Evolutionary conservation across 2,888 invertebrate genomes (phyloP).

Genomic region (Omphaloscelis lunosa): DNA sequence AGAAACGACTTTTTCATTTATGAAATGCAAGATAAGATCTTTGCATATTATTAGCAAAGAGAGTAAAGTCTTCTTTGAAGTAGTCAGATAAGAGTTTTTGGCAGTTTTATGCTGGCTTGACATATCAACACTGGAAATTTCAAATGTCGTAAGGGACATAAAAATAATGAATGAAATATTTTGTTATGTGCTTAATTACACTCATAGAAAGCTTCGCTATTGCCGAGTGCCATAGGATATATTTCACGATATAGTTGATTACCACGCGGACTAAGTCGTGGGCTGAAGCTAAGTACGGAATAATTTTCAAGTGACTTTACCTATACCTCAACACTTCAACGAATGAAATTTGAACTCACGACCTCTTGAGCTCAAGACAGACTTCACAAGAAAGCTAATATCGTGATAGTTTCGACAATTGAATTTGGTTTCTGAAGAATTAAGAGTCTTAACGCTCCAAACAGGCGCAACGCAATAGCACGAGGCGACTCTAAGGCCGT

Average conservation of each 20-base stretch:
- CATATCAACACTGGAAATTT: too few relatives aligned
- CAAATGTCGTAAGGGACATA: too few relatives aligned
- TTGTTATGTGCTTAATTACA: too few relatives aligned
- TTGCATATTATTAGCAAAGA: slow-evolving; percentile 7
- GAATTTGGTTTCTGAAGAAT: slow-evolving; percentile 10
- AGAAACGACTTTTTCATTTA: slow-evolving; percentile 24
- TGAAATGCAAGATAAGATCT: slow-evolving; percentile 2
- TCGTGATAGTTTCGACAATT: neutral
- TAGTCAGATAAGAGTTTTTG: neutral
- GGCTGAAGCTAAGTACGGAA: neutral
- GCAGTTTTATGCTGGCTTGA: neutral
- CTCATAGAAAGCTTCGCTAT: neutral
- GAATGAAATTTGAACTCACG: slow-evolving; percentile 9
- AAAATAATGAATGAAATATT: too few relatives aligned
- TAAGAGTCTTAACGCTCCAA: neutral
- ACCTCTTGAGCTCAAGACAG: neutral
- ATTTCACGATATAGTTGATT: neutral
- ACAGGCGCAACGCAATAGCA: too few relatives aligned
- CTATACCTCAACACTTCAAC: neutral
- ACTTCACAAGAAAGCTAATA: slow-evolving; percentile 3
- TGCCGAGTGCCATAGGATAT: neutral
- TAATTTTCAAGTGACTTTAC: neutral
- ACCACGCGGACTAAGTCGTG: neutral
- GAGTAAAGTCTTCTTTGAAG: neutral
- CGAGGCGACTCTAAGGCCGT: too few relatives aligned